Percentiles rank a stretch among this genome's conserved stretches.
Conservation (phyloP, 1,140 invertebrate species). For the Calephelis nemesis region DNA sequence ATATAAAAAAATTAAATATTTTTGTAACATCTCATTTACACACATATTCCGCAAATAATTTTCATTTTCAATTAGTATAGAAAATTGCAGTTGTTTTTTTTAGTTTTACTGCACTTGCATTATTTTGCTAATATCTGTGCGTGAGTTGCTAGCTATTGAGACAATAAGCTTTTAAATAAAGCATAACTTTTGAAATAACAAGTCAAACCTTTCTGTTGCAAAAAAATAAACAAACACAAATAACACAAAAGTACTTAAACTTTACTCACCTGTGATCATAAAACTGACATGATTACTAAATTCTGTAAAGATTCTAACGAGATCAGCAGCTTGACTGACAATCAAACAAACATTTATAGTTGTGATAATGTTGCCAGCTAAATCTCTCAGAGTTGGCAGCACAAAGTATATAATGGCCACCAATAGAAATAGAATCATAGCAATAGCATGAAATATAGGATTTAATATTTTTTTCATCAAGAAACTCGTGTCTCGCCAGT, state of each 20-base stretch:
- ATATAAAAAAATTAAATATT: no score
- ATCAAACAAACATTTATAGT: constrained; percentile 88
- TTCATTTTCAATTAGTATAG: no score
- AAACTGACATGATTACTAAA: constrained; percentile 89
- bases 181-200: no score
- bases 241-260: constrained; percentile 3
- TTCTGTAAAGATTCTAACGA: constrained; percentile 89
- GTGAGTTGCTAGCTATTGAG: no score
- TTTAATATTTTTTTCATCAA: constrained; percentile 86
- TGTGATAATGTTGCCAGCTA: constrained; percentile 91
- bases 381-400: constrained; percentile 88
- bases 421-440: constrained; percentile 85
- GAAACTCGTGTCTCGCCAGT: constrained; percentile 86
- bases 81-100: no score
- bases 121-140: no score
- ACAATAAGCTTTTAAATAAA: no score
- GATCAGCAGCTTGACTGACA: constrained; percentile 86
- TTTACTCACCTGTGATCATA: constrained; percentile 83
- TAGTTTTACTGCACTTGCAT: no score
- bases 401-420: constrained; percentile 91
- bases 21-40: no score
- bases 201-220: no score
- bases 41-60: no score
- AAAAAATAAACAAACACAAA: background rate
- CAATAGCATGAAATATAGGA: constrained; percentile 86